Evolutionary conservation across 2,113 vertebrate genomes (phyloP).

Genomic region (Loxodonta africana): DNA sequence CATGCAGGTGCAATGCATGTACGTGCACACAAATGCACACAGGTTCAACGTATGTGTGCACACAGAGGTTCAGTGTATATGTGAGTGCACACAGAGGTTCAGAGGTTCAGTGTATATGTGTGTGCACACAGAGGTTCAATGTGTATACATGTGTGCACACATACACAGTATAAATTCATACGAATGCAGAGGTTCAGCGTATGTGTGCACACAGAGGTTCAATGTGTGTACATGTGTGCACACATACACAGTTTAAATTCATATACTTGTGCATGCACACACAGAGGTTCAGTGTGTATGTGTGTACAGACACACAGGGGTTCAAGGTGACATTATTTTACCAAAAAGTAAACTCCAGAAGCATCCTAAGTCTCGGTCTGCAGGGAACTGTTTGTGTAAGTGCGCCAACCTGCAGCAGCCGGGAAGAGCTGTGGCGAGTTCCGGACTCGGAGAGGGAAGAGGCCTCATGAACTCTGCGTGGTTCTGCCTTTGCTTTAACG

Average conservation of each 20-base stretch:
- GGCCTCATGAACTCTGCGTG: neutral
- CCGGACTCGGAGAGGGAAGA: rapidly evolving
- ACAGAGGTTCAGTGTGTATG: neutral
- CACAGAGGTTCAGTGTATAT: neutral
- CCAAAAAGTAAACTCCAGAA: neutral
- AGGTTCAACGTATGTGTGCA: neutral
- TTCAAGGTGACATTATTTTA: neutral
- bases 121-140: too few relatives aligned
- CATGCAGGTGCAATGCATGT: too few relatives aligned
- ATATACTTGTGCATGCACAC: neutral
- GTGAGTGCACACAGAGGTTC: neutral
- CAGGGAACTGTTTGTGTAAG: neutral
- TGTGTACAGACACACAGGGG: neutral
- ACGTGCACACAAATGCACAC: neutral
- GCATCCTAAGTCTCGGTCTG: neutral
- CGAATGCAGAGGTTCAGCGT: too few relatives aligned
- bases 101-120: neutral
- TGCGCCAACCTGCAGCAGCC: neutral
- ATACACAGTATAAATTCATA: neutral
- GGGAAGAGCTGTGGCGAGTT: rapidly evolving
- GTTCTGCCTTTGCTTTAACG: neutral
- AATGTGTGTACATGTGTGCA: neutral
- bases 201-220: neutral
- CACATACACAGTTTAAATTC: neutral
- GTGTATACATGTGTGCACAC: neutral